phyloP scores from a whole-genome alignment of 2,113 vertebrate genomes.

The Odontophorus gujanensis region DNA sequence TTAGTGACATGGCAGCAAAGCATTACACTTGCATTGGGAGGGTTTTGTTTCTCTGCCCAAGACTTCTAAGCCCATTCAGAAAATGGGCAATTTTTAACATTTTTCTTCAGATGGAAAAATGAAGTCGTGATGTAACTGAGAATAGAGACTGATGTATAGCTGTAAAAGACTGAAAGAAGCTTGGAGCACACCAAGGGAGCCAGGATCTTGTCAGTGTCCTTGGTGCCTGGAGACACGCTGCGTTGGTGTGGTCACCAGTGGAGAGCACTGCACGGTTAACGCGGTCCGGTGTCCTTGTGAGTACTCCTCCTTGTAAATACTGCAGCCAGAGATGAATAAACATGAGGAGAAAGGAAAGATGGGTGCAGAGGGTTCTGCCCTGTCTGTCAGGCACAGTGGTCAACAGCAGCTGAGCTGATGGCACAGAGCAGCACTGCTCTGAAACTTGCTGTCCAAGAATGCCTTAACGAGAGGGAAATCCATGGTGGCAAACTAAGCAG shows the following conservation, averaged over 20 bases:
- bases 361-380: neutral
- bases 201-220: neutral
- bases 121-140: slow-evolving; percentile 12
- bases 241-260: neutral
- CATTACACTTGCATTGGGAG: neutral
- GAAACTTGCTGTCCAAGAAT: neutral
- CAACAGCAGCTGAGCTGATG: neutral
- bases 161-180: neutral
- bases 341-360: neutral
- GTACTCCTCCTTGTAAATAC: neutral
- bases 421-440: neutral
- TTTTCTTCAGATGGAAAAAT: slow-evolving; percentile 56
- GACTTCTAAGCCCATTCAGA: slow-evolving; percentile 17
- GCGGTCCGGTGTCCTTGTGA: neutral
- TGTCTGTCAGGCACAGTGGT: neutral
- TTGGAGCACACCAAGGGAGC: neutral
- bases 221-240: neutral
- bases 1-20: slow-evolving; percentile 17
- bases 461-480: neutral
- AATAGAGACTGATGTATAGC: neutral
- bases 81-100: neutral
- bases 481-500: neutral
- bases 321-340: neutral
- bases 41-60: slow-evolving; percentile 11
- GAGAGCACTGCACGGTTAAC: neutral